Conservation (phyloP, 2,797 vertebrate genomes). For the Enteromius mattozi region DNA sequence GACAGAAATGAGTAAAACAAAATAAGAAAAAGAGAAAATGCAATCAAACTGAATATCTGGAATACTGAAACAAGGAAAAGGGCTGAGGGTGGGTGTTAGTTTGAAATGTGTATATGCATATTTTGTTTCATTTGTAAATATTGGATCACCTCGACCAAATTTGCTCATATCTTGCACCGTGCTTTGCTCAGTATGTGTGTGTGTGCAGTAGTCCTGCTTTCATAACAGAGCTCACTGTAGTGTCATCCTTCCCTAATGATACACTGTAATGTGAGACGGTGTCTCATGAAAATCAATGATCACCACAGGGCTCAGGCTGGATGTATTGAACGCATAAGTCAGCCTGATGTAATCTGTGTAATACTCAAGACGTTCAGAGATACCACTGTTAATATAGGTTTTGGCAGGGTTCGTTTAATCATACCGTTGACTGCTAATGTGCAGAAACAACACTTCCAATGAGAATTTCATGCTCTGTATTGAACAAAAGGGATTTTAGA, state of each 20-base stretch:
- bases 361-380: conserved; percentile 14
- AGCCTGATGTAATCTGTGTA: conserved; percentile 37
- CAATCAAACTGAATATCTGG: not conserved
- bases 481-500: not conserved
- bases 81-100: not conserved
- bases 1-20: conserved; percentile 28
- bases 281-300: conserved; percentile 46
- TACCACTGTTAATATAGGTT: conserved; percentile 36
- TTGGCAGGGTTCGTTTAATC: conserved; percentile 26
- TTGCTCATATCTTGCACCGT: not conserved
- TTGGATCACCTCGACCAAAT: not conserved
- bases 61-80: not conserved
- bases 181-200: not conserved
- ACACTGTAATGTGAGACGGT: conserved; percentile 27
- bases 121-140: conserved; percentile 30
- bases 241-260: conserved; percentile 15
- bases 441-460: conserved; percentile 38
- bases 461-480: conserved; percentile 13
- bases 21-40: not conserved
- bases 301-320: conserved; percentile 34
- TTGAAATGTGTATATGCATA: not conserved
- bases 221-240: conserved; percentile 9
- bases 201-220: not conserved
- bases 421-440: conserved; percentile 20
- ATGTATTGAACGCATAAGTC: conserved; percentile 44